Conservation (phyloP, 92 coral and sea anemone genomes). For the Actinostola sp. region DNA sequence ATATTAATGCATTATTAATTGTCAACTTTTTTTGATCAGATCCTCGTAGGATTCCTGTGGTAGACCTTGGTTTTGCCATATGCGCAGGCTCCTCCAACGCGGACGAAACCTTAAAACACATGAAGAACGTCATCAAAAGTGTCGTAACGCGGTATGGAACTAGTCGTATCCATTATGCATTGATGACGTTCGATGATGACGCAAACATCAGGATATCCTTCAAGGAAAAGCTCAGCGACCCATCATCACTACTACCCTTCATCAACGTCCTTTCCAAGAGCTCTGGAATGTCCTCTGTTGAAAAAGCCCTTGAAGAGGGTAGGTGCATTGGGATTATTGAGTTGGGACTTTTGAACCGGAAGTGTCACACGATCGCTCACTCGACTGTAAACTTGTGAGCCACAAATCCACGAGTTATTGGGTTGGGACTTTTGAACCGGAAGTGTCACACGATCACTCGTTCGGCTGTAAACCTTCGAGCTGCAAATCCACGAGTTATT, state of each 20-base stretch:
- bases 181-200: slow-evolving; percentile 53
- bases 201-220: slow-evolving; percentile 37
- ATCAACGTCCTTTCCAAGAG: slow-evolving; percentile 52
- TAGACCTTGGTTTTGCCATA: slow-evolving; percentile 62
- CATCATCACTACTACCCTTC: slow-evolving; percentile 25
- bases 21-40: slow-evolving; percentile 31
- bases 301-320: slow-evolving; percentile 64
- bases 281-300: slow-evolving; percentile 54
- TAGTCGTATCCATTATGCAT: slow-evolving; percentile 51
- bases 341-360: no score
- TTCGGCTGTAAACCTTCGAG: no score
- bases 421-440: no score
- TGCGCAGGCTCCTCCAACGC: slow-evolving; percentile 59
- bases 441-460: no score
- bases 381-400: no score
- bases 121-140: slow-evolving; percentile 65
- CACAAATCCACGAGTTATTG: no score
- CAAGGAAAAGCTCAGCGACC: slow-evolving; percentile 18
- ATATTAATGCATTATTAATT: no score
- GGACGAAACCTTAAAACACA: slow-evolving; percentile 53
- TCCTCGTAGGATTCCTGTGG: slow-evolving; percentile 57
- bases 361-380: no score
- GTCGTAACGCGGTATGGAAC: slow-evolving; percentile 62
- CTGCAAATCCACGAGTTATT: no score
- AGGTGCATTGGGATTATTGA: no score